Conservation (phyloP, 2,888 invertebrate species). For the Eristalis arbustorum region DNA sequence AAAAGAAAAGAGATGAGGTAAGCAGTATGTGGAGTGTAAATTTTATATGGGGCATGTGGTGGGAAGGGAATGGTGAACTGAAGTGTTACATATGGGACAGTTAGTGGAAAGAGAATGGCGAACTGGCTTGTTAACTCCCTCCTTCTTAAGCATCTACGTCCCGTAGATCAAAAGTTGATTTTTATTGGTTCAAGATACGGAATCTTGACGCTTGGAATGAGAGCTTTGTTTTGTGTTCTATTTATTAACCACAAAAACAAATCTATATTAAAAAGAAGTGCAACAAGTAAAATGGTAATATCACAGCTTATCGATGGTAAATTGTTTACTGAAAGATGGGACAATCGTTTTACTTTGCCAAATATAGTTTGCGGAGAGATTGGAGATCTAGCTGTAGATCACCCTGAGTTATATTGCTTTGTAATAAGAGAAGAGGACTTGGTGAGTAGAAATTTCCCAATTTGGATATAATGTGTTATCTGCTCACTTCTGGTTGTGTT, state of each 20-base stretch:
- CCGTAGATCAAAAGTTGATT: conserved; percentile 4
- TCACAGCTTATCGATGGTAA: not conserved
- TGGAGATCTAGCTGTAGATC: conserved; percentile 12
- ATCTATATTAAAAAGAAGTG: conserved; percentile 1
- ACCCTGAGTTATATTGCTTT: conserved; percentile 6
- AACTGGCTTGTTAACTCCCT: conserved; percentile 4
- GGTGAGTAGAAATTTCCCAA: not conserved
- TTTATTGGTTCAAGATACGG: not conserved
- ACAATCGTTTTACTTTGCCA: conserved; percentile 13
- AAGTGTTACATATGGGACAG: not conserved
- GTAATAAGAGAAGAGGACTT: not conserved
- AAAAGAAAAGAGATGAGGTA: too few relatives aligned
- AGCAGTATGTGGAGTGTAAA: too few relatives aligned
- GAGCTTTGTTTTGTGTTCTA: not conserved
- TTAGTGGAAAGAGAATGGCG: not conserved
- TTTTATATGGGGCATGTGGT: too few relatives aligned
- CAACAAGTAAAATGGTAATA: not conserved
- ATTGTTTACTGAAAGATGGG: not conserved
- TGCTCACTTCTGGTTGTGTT: not conserved
- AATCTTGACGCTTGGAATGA: not conserved
- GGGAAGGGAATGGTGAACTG: too few relatives aligned
- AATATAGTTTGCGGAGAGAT: conserved; percentile 11
- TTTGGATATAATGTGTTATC: not conserved
- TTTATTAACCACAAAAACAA: conserved; percentile 9
- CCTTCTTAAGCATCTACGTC: not conserved